Conservation (phyloP, 2,797 vertebrate species). For the Aphelocoma californica region DNA sequence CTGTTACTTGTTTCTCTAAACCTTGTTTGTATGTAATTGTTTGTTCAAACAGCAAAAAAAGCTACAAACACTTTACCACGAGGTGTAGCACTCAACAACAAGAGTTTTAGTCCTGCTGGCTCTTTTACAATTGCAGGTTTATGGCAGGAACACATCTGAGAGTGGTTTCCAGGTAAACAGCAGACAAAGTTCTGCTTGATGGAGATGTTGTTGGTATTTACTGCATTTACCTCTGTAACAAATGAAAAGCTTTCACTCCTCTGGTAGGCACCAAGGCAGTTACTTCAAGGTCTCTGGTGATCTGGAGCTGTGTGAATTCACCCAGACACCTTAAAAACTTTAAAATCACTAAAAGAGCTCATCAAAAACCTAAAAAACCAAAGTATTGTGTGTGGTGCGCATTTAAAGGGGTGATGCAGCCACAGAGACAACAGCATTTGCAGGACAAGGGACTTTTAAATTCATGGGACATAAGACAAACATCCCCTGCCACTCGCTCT, state of each 20-base stretch:
- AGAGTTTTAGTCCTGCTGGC: neutral
- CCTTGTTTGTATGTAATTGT: neutral
- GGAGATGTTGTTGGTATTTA: neutral
- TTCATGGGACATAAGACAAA: slow-evolving; percentile 20
- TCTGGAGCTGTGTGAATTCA: neutral
- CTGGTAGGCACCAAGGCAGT: neutral
- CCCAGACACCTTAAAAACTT: neutral
- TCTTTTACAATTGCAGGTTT: neutral
- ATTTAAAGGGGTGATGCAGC: neutral
- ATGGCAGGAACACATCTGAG: neutral
- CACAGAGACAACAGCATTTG: neutral
- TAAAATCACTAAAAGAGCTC: neutral
- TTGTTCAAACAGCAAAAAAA: neutral
- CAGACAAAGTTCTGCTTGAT: neutral
- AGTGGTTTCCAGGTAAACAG: slow-evolving; percentile 20
- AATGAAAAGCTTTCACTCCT: neutral
- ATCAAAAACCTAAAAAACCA: neutral
- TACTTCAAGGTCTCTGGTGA: neutral
- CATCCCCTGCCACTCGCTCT: neutral
- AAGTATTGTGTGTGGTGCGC: neutral
- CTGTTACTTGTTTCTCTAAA: slow-evolving; percentile 10
- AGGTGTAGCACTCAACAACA: slow-evolving; percentile 28
- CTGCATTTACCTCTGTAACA: neutral
- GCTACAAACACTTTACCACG: slow-evolving; percentile 22
- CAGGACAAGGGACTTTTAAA: neutral